Conservation (phyloP, 1,140 invertebrate species). For the Drosophila bifasciata region DNA sequence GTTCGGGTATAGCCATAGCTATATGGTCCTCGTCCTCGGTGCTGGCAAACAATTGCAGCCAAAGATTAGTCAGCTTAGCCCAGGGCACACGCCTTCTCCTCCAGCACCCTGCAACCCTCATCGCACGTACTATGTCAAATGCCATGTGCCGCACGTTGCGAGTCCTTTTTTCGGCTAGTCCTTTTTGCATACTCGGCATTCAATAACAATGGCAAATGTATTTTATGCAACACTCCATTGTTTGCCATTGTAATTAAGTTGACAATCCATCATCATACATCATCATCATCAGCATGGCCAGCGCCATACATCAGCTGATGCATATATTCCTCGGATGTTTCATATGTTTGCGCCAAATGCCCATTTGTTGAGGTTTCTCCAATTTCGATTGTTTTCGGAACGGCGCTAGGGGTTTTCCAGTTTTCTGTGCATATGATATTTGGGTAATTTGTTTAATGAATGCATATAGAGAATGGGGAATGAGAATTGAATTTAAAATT, state of each 20-base stretch:
- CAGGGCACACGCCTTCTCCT: slow-evolving; percentile 28
- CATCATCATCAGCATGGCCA: slow-evolving; percentile 65
- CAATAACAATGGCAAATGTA: slow-evolving; percentile 60
- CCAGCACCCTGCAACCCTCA: not conserved
- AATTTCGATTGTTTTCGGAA: slow-evolving; percentile 21
- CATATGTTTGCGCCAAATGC: slow-evolving; percentile 15
- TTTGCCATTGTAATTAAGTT: slow-evolving; percentile 79
- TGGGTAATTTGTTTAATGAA: slow-evolving; percentile 68
- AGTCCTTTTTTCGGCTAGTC: slow-evolving; percentile 41
- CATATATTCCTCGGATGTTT: slow-evolving; percentile 29
- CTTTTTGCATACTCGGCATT: slow-evolving; percentile 65
- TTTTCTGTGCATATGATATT: slow-evolving; percentile 26
- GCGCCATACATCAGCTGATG: not conserved
- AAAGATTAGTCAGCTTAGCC: slow-evolving; percentile 72
- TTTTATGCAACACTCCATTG: slow-evolving; percentile 73
- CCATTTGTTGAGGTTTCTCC: slow-evolving; percentile 47
- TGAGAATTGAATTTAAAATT: slow-evolving; percentile 12
- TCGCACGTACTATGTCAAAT: not conserved
- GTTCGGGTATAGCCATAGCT: slow-evolving; percentile 35
- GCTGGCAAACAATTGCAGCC: slow-evolving; percentile 64
- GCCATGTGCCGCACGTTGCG: slow-evolving; percentile 55
- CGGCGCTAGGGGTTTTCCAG: slow-evolving; percentile 16
- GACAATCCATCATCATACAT: slow-evolving; percentile 82
- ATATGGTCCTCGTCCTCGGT: slow-evolving; percentile 9
- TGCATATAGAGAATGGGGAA: slow-evolving; percentile 32